phyloP scores from a whole-genome alignment of 1,140 invertebrate species.

The Pachyrhynchus sulphureomaculatus region DNA sequence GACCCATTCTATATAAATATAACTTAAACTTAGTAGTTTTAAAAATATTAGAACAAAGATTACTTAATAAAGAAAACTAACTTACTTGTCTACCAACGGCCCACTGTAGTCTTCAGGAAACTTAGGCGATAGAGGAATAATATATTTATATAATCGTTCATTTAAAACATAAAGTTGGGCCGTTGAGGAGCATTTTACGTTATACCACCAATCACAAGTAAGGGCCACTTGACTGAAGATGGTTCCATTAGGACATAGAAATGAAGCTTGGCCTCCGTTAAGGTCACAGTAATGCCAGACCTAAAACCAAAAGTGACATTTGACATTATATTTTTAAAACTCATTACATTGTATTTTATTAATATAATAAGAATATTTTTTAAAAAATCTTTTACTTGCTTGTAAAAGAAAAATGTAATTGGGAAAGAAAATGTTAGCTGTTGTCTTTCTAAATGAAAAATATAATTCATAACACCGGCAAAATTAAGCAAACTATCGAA shows the following conservation, averaged over 20 bases:
- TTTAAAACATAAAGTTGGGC: constrained; percentile 84
- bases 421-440: too few species aligned
- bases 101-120: constrained; percentile 86
- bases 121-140: constrained; percentile 78
- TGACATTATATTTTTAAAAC: neutral
- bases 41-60: too few species aligned
- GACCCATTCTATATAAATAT: too few species aligned
- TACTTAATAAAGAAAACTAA: too few species aligned
- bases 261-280: constrained; percentile 88
- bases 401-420: too few species aligned
- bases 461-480: too few species aligned
- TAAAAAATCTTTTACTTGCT: too few species aligned
- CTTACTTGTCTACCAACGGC: constrained; percentile 76
- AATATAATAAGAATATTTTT: too few species aligned
- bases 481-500: too few species aligned
- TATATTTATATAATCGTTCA: constrained; percentile 84
- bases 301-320: constrained; percentile 59
- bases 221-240: constrained; percentile 85
- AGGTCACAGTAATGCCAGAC: constrained; percentile 90
- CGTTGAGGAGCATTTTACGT: constrained; percentile 79
- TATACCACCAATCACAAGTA: constrained; percentile 93
- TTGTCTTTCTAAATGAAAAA: too few species aligned
- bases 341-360: neutral
- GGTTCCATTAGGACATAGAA: constrained; percentile 87
- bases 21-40: too few species aligned